Conservation (phyloP, 2,797 vertebrate genomes). For the Yasuhikotakia modesta region DNA sequence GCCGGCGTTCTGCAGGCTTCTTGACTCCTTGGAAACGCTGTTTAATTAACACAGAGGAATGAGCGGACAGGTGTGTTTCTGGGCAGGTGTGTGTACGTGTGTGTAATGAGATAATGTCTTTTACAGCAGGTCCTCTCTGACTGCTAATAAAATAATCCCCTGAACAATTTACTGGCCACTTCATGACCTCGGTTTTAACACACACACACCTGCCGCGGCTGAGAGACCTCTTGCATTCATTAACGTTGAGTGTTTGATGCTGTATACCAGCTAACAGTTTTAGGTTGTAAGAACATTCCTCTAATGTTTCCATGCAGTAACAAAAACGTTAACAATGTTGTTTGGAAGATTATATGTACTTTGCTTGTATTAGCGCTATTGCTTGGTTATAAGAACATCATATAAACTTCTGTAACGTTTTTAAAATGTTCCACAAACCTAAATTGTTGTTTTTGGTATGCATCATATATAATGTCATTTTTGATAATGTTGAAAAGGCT, state of each 20-base stretch:
- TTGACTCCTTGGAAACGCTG: constrained; percentile 53
- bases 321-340: no score
- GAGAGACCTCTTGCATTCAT: background rate
- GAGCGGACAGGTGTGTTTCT: constrained; percentile 50
- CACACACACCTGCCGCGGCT: constrained; percentile 38
- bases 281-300: no score
- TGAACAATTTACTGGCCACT: constrained; percentile 68
- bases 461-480: no score
- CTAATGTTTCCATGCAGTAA: no score
- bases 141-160: constrained; percentile 56
- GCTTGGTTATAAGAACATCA: no score
- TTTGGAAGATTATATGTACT: no score
- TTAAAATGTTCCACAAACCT: no score
- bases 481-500: no score
- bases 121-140: constrained; percentile 67
- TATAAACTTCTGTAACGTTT: no score
- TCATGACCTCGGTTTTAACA: constrained; percentile 32
- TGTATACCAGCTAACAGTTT: background rate
- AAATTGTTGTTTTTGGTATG: no score
- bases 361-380: no score
- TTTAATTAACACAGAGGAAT: constrained; percentile 57
- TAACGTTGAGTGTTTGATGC: background rate
- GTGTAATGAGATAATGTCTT: constrained; percentile 68
- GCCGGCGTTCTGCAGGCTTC: background rate
- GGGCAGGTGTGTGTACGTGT: constrained; percentile 44